These are phyloP conservation scores for Martes flavigula DNA, from an alignment of 2,797 vertebrate genomes.

Conservation along the genomic window DNA sequence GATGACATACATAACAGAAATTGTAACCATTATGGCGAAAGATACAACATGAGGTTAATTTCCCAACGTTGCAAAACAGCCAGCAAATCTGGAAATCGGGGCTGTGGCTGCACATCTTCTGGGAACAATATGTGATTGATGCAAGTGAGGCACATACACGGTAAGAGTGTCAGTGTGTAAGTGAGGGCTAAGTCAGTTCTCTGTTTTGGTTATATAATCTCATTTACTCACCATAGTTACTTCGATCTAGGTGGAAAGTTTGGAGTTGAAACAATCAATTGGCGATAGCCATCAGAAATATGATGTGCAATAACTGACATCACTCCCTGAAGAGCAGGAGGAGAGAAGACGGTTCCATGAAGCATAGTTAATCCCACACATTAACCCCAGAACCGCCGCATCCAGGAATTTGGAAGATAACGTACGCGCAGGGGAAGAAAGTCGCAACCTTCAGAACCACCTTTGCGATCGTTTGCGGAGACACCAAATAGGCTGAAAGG, in stretches of 20 bases:
- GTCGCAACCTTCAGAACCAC: neutral
- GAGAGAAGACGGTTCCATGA: neutral
- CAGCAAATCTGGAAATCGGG: neutral
- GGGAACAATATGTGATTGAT: neutral
- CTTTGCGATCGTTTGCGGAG: neutral
- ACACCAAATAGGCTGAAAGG: neutral
- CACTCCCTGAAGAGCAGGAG: neutral
- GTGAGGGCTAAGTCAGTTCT: constrained; percentile 14
- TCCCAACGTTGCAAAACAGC: neutral
- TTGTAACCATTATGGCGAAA: neutral
- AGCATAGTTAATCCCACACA: neutral
- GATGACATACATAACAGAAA: neutral
- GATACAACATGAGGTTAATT: neutral
- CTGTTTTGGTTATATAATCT: neutral
- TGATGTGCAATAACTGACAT: neutral
- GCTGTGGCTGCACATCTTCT: neutral
- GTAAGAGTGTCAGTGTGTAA: neutral
- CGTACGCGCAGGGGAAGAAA: neutral
- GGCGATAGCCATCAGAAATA: constrained; percentile 34
- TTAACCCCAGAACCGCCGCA: neutral
- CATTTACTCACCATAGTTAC: constrained; percentile 26
- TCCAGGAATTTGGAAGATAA: neutral
- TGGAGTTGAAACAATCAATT: constrained; percentile 40
- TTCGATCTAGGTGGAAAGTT: constrained; percentile 48
- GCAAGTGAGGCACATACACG: neutral